These are phyloP conservation scores for Procambarus clarkii DNA, from an alignment of 1,140 invertebrate species.

Conservation along the genomic window DNA sequence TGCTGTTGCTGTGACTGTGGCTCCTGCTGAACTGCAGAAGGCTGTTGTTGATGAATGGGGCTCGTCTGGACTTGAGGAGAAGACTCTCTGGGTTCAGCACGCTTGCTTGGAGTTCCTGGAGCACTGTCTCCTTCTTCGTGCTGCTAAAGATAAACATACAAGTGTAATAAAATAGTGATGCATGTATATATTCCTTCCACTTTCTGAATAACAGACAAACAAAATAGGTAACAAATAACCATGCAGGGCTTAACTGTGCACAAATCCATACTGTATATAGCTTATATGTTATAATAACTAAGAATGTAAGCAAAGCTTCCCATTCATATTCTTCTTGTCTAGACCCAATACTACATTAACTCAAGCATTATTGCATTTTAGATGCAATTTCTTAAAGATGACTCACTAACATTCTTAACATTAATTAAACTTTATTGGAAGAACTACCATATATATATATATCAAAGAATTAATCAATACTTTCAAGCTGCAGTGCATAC, in stretches of 20 bases:
- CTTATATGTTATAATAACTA: not conserved
- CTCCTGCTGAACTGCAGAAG: not conserved
- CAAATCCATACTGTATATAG: not conserved
- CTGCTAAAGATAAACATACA: constrained; percentile 18
- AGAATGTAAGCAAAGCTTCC: not conserved
- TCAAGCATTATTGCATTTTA: not conserved
- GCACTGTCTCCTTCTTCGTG: constrained; percentile 62
- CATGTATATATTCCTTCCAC: not conserved
- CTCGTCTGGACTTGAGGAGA: constrained; percentile 63
- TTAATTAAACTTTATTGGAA: not conserved
- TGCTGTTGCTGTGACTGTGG: constrained; percentile 3
- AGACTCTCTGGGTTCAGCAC: constrained; percentile 64
- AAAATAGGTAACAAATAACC: constrained; percentile 2
- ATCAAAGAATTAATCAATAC: not conserved
- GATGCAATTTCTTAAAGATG: not conserved
- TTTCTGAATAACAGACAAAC: not conserved
- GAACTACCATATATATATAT: not conserved
- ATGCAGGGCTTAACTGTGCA: constrained; percentile 22
- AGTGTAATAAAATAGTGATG: not conserved
- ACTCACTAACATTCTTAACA: not conserved
- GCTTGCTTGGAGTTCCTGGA: constrained; percentile 59
- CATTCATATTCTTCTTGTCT: not conserved
- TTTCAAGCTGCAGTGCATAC: not conserved
- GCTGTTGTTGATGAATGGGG: constrained; percentile 38
- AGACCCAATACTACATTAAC: not conserved